Percentiles rank a stretch among this genome's conserved stretches.
Evolutionary conservation across 2,888 invertebrate species (phyloP).

Genomic region (Toxonevra muliebris): DNA sequence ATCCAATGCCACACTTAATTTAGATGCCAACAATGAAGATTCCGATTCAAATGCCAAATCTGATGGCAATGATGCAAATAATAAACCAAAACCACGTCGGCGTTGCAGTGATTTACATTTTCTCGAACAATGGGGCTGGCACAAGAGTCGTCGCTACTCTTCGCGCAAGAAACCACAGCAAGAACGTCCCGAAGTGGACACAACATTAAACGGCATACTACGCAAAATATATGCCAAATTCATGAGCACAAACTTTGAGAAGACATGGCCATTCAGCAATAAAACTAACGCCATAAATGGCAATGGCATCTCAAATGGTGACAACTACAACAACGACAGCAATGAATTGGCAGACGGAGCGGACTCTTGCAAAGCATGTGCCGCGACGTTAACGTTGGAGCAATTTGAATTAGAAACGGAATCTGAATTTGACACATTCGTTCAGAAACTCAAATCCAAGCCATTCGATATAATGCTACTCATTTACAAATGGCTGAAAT

Average conservation of each 20-base stretch:
- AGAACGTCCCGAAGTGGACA: conserved; percentile 52
- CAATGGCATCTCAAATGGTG: neutral
- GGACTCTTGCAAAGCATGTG: conserved; percentile 22
- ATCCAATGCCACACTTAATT: conserved; percentile 1
- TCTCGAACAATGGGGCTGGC: conserved; percentile 83
- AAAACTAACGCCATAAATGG: neutral
- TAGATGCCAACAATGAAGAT: conserved; percentile 42
- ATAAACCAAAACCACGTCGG: conserved; percentile 67
- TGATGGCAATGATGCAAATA: conserved; percentile 51
- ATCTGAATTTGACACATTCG: conserved; percentile 45
- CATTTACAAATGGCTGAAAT: conserved; percentile 52
- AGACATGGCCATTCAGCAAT: conserved; percentile 47
- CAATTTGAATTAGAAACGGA: conserved; percentile 46
- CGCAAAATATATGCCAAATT: conserved; percentile 50
- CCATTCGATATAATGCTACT: conserved; percentile 49
- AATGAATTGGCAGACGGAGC: neutral
- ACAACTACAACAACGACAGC: conserved; percentile 2
- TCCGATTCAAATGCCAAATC: conserved; percentile 47
- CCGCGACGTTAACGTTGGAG: conserved; percentile 36
- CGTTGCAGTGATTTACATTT: conserved; percentile 77
- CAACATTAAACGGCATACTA: conserved; percentile 53
- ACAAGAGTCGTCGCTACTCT: conserved; percentile 61
- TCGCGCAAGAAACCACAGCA: conserved; percentile 54
- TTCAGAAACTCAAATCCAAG: conserved; percentile 40
- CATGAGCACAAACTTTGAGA: conserved; percentile 38